These are phyloP conservation scores for Ambastaia sidthimunki DNA, from an alignment of 2,797 vertebrate genomes.

Conservation along the genomic window DNA sequence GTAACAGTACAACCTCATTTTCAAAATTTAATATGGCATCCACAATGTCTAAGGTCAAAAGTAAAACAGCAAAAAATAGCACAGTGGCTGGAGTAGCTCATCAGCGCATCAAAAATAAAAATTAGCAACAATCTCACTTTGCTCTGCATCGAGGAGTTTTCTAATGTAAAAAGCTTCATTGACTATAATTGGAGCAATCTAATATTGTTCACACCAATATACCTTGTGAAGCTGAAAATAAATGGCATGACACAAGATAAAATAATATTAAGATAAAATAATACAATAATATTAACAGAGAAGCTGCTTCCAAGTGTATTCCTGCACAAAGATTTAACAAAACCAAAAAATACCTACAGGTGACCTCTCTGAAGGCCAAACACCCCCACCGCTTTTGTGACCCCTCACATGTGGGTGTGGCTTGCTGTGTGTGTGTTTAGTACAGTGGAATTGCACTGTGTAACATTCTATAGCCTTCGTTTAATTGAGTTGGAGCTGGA, in stretches of 20 bases:
- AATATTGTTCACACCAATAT: not conserved
- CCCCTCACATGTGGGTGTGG: conserved; percentile 21
- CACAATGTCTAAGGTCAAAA: too few relatives aligned
- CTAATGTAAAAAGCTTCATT: not conserved
- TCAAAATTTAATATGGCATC: too few relatives aligned
- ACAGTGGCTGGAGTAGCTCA: too few relatives aligned
- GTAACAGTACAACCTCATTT: too few relatives aligned
- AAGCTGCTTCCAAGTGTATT: not conserved
- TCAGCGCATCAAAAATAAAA: too few relatives aligned
- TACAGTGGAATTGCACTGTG: conserved; percentile 50
- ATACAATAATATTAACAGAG: not conserved
- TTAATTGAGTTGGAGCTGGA: conserved; percentile 62
- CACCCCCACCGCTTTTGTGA: conserved; percentile 35
- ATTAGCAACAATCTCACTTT: not conserved
- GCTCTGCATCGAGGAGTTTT: not conserved
- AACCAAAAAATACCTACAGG: conserved; percentile 13
- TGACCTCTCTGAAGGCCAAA: conserved; percentile 2
- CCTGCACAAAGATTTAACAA: not conserved
- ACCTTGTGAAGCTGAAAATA: not conserved
- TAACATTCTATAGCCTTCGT: conserved; percentile 63
- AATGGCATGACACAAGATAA: not conserved
- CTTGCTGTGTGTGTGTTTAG: conserved; percentile 7
- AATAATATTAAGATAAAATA: not conserved
- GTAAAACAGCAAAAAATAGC: too few relatives aligned
- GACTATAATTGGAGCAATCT: not conserved